Conservation (phyloP, 2,797 vertebrate species). For the Phataginus tetradactyla region DNA sequence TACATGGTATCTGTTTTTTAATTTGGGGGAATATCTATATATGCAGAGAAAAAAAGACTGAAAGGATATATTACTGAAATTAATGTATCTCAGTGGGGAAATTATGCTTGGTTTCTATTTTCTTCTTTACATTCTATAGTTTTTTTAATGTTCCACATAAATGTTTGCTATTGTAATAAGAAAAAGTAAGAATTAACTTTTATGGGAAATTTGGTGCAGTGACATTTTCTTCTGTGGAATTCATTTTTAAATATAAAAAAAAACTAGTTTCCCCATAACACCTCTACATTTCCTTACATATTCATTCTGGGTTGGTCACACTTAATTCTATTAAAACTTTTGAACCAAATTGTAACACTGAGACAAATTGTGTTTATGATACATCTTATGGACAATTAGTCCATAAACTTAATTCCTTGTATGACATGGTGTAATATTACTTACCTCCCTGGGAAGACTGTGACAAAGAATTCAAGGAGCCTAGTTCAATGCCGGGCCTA, state of each 20-base stretch:
- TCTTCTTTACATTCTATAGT: background rate
- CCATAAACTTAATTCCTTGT: background rate
- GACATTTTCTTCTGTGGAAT: background rate
- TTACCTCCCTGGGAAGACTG: background rate
- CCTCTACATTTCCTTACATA: background rate
- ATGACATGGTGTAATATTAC: no score
- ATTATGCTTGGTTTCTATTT: background rate
- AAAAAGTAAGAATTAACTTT: background rate
- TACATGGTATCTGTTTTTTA: background rate
- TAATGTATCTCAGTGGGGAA: background rate
- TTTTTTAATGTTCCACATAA: background rate
- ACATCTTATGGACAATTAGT: background rate
- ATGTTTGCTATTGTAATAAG: background rate
- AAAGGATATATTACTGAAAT: background rate
- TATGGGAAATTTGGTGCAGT: background rate
- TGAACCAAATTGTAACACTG: background rate
- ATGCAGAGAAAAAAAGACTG: background rate
- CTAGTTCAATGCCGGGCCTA: no score
- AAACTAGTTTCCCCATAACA: background rate
- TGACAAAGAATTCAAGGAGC: background rate
- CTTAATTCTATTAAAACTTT: conserved; percentile 16
- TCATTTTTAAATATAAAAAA: background rate
- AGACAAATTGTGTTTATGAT: background rate
- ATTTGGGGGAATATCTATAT: background rate
- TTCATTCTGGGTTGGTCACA: background rate